These are phyloP conservation scores for Oligia fasciuncula DNA, from an alignment of 2,888 invertebrate species.

Conservation along the genomic window DNA sequence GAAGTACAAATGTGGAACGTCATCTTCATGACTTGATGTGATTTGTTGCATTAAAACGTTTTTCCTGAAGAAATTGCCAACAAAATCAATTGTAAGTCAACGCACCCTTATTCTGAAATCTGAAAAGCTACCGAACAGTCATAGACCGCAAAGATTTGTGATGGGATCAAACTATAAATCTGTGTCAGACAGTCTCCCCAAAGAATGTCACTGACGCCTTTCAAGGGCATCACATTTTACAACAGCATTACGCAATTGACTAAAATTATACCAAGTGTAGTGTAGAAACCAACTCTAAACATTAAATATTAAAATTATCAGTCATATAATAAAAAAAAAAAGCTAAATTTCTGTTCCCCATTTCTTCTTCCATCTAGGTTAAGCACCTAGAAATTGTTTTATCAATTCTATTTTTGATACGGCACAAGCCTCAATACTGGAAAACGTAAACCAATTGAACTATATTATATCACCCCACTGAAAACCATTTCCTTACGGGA, in stretches of 20 bases:
- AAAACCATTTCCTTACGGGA: not conserved
- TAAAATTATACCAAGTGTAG: not conserved
- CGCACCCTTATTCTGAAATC: not conserved
- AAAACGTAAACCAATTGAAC: not conserved
- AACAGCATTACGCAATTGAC: not conserved
- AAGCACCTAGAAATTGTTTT: no score
- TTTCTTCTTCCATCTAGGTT: no score
- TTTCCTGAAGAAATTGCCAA: not conserved
- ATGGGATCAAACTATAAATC: conserved; percentile 66
- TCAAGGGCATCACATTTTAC: not conserved
- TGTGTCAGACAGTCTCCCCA: conserved; percentile 56
- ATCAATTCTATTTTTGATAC: not conserved
- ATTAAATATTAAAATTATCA: not conserved
- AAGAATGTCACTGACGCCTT: conserved; percentile 54
- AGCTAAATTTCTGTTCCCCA: not conserved
- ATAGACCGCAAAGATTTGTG: conserved; percentile 63
- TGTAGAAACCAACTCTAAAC: not conserved
- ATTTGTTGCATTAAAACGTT: no score
- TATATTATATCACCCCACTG: not conserved
- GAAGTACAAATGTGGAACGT: no score
- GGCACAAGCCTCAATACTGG: not conserved
- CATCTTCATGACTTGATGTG: no score
- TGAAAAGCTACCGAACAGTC: conserved; percentile 23
- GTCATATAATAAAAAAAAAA: not conserved
- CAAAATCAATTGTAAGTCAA: not conserved